These are phyloP conservation scores for Hypanus sabinus DNA, from an alignment of 2,113 vertebrate species.

Conservation along the genomic window DNA sequence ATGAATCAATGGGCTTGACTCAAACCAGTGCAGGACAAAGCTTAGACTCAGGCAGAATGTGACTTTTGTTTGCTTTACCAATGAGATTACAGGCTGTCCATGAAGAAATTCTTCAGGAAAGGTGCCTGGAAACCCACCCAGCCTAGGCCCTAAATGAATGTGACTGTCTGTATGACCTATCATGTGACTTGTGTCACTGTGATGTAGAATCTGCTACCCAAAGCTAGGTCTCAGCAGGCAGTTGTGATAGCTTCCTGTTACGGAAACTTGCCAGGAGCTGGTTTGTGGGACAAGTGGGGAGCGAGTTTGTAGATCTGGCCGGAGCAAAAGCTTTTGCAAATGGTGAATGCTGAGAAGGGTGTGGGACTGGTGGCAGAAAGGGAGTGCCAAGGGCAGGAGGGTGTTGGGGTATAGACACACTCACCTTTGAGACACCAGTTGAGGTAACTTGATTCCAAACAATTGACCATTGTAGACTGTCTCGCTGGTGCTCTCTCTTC, in stretches of 20 bases:
- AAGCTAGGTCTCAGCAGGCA: neutral
- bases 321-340: no score
- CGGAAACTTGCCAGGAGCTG: neutral
- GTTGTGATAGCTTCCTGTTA: neutral
- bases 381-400: no score
- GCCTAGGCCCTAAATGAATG: neutral
- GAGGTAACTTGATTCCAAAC: no score
- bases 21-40: neutral
- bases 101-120: neutral
- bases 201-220: neutral
- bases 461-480: no score
- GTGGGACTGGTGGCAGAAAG: no score
- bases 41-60: neutral
- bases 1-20: neutral
- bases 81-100: neutral
- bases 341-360: no score
- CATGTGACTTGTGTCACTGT: neutral
- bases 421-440: no score
- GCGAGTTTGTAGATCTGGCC: no score
- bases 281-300: neutral
- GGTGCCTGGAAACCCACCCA: neutral
- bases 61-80: neutral
- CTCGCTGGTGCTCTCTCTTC: no score
- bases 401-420: no score
- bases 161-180: neutral